Percentiles rank a stretch among this genome's conserved stretches.
phyloP scores from a whole-genome alignment of 2,888 invertebrate genomes.

The Chalcis sispes region DNA sequence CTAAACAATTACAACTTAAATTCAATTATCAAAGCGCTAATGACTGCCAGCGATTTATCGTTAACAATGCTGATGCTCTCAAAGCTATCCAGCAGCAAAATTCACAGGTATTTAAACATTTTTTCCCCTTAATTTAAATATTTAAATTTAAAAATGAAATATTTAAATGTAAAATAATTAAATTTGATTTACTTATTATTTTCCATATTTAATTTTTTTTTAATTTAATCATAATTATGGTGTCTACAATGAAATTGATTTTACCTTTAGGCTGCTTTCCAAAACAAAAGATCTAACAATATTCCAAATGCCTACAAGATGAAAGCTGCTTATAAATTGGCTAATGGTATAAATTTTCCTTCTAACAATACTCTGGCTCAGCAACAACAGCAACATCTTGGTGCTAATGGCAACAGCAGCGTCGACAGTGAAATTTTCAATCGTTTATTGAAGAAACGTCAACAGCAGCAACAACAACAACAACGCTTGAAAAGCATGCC shows the following conservation, averaged over 20 bases:
- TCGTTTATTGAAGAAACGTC: conserved; percentile 70
- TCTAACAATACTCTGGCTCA: conserved; percentile 65
- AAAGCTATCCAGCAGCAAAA: conserved; percentile 66
- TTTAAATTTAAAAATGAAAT: too few species aligned
- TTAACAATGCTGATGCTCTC: conserved; percentile 67
- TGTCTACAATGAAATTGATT: too few species aligned
- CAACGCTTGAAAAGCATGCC: conserved; percentile 61
- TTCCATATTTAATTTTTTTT: too few species aligned
- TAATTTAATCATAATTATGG: too few species aligned
- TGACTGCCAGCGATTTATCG: conserved; percentile 69
- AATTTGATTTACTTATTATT: too few species aligned
- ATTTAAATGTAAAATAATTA: too few species aligned
- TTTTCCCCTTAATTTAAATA: too few species aligned
- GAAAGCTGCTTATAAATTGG: conserved; percentile 66
- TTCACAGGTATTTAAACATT: conserved; percentile 40
- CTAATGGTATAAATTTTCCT: conserved; percentile 66
- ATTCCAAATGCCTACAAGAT: conserved; percentile 66
- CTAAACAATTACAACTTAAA: conserved; percentile 66
- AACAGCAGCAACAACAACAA: conserved; percentile 60
- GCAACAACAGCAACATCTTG: conserved; percentile 57
- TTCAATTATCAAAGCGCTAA: conserved; percentile 68
- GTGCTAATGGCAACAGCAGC: conserved; percentile 16
- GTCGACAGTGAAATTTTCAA: conserved; percentile 68
- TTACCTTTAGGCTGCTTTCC: conserved; percentile 61
- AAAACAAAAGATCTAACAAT: conserved; percentile 64